These are phyloP conservation scores for Bradysia coprophila DNA, from an alignment of 1,140 invertebrate species.

Conservation along the genomic window DNA sequence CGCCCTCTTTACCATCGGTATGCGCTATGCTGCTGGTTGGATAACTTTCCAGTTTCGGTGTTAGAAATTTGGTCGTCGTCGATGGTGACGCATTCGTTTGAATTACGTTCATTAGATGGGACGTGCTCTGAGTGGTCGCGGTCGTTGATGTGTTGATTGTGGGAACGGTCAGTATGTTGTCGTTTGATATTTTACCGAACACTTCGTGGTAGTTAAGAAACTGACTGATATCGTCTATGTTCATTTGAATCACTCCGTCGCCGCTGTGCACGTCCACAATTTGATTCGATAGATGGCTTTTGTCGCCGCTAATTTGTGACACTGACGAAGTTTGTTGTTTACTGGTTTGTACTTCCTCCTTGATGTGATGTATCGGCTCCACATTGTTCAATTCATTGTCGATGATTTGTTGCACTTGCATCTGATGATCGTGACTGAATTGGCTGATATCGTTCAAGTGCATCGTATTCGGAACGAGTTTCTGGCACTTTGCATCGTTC, in stretches of 20 bases:
- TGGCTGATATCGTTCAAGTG: too few species aligned
- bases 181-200: conserved; percentile 52
- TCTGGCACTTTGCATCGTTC: too few species aligned
- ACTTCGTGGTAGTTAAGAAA: conserved; percentile 70
- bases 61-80: conserved; percentile 17
- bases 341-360: too few species aligned
- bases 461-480: too few species aligned
- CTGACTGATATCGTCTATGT: conserved; percentile 66
- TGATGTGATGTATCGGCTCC: not conserved
- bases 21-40: conserved; percentile 28
- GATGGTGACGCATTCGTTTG: conserved; percentile 2
- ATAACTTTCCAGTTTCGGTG: conserved; percentile 34
- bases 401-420: too few species aligned
- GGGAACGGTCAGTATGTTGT: conserved; percentile 14
- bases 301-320: conserved; percentile 4
- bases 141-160: conserved; percentile 7
- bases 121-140: not conserved
- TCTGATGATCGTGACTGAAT: too few species aligned
- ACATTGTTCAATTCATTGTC: not conserved
- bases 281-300: conserved; percentile 26
- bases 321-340: too few species aligned
- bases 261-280: conserved; percentile 50
- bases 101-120: conserved; percentile 5
- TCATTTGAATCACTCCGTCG: conserved; percentile 62
- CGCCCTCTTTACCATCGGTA: conserved; percentile 24